Percentiles rank a stretch among this genome's conserved stretches.
Evolutionary conservation across 1,140 invertebrate genomes (phyloP).

Genomic region (Calliphora vicina): DNA sequence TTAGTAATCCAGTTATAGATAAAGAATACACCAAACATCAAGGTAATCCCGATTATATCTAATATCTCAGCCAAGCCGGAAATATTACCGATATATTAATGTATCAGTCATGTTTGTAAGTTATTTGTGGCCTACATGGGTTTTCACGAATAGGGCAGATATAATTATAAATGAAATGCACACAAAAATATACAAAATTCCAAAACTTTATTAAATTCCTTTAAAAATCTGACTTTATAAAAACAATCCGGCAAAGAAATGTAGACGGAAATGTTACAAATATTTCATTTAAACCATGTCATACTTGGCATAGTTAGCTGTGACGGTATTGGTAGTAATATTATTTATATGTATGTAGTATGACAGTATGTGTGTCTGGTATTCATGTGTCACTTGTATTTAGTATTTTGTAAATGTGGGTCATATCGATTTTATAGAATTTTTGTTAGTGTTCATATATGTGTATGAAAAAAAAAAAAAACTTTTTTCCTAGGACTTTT

Average conservation of each 20-base stretch:
- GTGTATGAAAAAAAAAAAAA: neutral
- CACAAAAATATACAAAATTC: no score
- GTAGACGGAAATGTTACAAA: neutral
- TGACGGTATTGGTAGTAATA: neutral
- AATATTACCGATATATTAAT: no score
- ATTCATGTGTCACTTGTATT: neutral
- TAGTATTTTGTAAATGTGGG: neutral
- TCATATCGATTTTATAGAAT: slow-evolving; percentile 6
- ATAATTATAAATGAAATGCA: no score
- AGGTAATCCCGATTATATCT: no score
- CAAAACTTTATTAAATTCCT: neutral
- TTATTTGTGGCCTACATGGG: no score
- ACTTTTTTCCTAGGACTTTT: neutral
- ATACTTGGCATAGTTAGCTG: neutral
- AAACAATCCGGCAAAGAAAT: neutral
- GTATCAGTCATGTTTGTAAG: no score
- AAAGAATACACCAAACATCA: no score
- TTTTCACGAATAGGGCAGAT: no score
- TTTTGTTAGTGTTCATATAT: neutral
- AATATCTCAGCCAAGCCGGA: no score
- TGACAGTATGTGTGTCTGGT: neutral
- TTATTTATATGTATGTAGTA: neutral
- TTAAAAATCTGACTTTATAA: neutral
- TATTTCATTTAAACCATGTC: neutral
- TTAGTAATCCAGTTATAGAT: no score